Percentiles rank a stretch among this genome's conserved stretches.
Evolutionary conservation across 2,113 vertebrate species (phyloP).

Genomic region (Callithrix jacchus): DNA sequence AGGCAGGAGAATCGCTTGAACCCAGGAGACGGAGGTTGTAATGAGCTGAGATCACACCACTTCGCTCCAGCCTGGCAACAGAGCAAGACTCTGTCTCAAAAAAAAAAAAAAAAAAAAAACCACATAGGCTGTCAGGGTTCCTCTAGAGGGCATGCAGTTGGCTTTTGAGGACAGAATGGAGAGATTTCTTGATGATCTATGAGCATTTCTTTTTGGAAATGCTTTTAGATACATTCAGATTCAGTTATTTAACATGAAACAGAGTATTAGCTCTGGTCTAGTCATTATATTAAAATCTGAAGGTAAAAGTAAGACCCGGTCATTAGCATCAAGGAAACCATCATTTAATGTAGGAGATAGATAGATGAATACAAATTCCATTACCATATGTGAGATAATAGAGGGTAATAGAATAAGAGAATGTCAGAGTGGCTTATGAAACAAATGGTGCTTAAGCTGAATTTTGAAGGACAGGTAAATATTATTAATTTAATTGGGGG

Average conservation of each 20-base stretch:
- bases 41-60: too few species aligned
- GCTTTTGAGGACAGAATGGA: background rate
- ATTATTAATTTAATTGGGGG: background rate
- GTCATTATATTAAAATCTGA: conserved; percentile 29
- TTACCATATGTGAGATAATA: background rate
- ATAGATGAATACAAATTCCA: conserved; percentile 11
- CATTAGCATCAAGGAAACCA: background rate
- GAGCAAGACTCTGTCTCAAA: too few species aligned
- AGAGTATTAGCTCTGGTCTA: background rate
- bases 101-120: background rate
- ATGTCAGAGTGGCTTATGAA: background rate
- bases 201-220: conserved; percentile 1
- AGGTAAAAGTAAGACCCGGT: conserved; percentile 8
- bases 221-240: background rate
- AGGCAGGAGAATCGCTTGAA: too few species aligned
- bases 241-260: background rate
- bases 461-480: background rate
- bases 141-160: background rate
- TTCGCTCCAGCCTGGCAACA: too few species aligned
- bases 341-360: background rate
- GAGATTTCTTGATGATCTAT: conserved; percentile 18
- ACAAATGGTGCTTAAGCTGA: background rate
- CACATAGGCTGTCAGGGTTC: conserved; percentile 1
- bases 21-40: too few species aligned
- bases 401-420: background rate